A percentile compares a stretch with the other conserved stretches of the same genome.
phyloP scores from a whole-genome alignment of 2,113 vertebrate genomes.

The Entomyzon cyanotis region DNA sequence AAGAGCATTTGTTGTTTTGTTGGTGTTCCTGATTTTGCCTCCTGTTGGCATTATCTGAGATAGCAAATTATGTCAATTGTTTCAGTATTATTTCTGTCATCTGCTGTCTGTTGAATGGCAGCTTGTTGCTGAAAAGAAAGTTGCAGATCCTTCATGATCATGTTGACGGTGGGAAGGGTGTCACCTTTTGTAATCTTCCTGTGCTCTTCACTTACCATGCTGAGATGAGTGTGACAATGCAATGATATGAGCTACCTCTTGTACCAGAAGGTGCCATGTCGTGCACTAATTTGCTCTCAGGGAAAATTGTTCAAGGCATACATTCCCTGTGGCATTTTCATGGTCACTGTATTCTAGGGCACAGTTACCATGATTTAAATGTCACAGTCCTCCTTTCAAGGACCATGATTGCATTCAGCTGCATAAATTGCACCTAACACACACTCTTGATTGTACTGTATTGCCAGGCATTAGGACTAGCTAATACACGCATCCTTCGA shows the following conservation, averaged over 20 bases:
- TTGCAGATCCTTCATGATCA: neutral
- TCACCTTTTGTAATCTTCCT: neutral
- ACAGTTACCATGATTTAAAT: neutral
- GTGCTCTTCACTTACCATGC: neutral
- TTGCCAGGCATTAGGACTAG: neutral
- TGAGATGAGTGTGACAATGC: neutral
- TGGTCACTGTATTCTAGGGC: neutral
- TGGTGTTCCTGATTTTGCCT: neutral
- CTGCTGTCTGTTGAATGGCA: neutral
- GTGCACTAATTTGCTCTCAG: neutral
- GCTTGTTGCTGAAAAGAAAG: neutral
- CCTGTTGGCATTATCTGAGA: neutral
- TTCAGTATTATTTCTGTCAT: neutral
- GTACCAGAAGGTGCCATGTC: neutral
- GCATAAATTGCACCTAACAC: neutral
- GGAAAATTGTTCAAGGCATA: neutral
- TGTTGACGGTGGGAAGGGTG: neutral
- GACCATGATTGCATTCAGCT: neutral
- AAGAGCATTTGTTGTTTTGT: neutral
- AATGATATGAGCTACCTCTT: neutral
- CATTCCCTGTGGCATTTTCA: neutral
- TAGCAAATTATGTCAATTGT: neutral
- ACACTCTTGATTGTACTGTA: neutral
- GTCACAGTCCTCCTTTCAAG: neutral
- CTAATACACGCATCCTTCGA: neutral